Percentiles rank a stretch among this genome's conserved stretches.
Evolutionary conservation across 2,888 invertebrate species (phyloP).

Genomic region (Hyposoter dolosus): DNA sequence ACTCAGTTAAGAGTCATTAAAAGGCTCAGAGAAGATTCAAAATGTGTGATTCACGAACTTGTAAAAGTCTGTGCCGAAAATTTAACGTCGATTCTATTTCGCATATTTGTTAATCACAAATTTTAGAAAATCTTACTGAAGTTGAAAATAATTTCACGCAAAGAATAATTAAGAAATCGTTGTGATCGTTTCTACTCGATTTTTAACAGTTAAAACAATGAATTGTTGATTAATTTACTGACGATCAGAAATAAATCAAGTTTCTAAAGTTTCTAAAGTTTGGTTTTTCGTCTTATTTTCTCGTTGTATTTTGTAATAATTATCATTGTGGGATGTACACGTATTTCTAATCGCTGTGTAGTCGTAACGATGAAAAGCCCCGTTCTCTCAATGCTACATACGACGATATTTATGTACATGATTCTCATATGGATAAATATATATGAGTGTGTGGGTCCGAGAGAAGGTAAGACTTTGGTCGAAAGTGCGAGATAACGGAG

Average conservation of each 20-base stretch:
- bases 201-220: background rate
- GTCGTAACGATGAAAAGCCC: background rate
- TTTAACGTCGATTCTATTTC: background rate
- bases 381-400: background rate
- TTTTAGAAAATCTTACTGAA: background rate
- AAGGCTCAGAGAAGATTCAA: background rate
- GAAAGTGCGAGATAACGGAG: constrained; percentile 59
- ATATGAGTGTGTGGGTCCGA: background rate
- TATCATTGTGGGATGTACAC: background rate
- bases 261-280: background rate
- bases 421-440: constrained; percentile 2
- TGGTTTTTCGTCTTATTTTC: background rate
- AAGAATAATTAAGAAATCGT: background rate
- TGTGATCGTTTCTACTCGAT: background rate
- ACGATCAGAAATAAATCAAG: background rate
- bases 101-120: too few relatives aligned
- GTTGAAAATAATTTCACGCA: background rate
- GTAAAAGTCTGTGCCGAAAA: background rate
- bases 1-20: background rate
- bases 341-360: background rate
- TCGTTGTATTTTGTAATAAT: background rate
- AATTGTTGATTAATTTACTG: background rate
- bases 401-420: background rate
- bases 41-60: background rate
- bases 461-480: constrained; percentile 52